Evolutionary conservation across 2,113 vertebrate genomes (phyloP), one percentile per base, ranked within the genome.

Genomic region (Ranitomeya imitator): DNA sequence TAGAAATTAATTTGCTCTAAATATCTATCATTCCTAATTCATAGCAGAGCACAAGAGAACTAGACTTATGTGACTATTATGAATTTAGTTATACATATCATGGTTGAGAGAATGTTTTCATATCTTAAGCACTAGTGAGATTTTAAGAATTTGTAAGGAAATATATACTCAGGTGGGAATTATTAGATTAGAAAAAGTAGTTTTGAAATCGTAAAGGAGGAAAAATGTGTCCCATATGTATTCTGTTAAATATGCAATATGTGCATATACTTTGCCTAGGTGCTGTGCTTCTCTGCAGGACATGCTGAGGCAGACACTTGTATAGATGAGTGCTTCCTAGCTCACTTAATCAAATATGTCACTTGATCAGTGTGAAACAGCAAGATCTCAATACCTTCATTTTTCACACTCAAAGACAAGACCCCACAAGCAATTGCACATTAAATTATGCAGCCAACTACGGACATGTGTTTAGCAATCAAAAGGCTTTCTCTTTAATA

Each of bases 291-390:
- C 90, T 83, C 91, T 85, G 1, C 89, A 90, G 91, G 91, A 86
- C 85, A 59, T 90, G 88, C 90, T 93, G 90, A 92, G 86, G 77
- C 86, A 90, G 83, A 85, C 85, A 73, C 89, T 94, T 93, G 86
- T 86, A 55, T 54, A 88, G 90, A 89, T 31, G 83, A 91, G 19
- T 59, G 81, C 51, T 92, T 88, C 89, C 91, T 57, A 77, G 55
- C 83, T 91, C 83, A 69, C 51, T 91, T 91, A 90, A 91, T 90
- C 88, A 94, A 89, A 83, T 90, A 90, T 93, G 89, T 92, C 90
- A 91, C 90, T 88, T 86, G 87, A 92, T 92, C 90, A 93, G 91
- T 91, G 91, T 85, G 91, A 92, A 91, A 86, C 78, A 90, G 85
- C 85, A 81, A 93, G 86, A 88, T 85, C 84, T 91, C 90, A 87